Base-by-base conservation (phyloP, 1,140 invertebrate species). In the Drosophila kepulauana region DNA sequence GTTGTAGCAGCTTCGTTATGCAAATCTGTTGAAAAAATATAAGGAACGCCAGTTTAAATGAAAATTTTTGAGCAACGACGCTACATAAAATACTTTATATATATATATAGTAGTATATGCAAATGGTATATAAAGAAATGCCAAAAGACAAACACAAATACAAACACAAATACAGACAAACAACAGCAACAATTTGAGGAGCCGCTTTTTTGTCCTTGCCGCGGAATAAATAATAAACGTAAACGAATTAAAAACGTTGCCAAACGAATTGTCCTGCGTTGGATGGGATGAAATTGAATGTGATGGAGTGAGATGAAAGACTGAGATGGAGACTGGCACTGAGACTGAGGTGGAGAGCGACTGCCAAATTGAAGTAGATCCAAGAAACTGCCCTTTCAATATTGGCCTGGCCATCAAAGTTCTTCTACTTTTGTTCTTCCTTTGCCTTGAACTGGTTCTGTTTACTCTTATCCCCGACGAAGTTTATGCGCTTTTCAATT, bases 161-260 rank as follows among this genome's bases (percentile, higher is more conserved):
- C 81, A 84, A 84, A 85, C 75, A 84, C 79, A 70, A 74, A 59
- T 65, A 57, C 41, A 82, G 82, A 82, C 68, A 89, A 88, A 70
- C 70, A 78, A 59, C 63, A 66, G 46, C 69, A 73, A 45, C 70
- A 76, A 65, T 77, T 65, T 72, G 5, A 35, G 28, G 38, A 35
- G 59, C 54, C 51, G 75, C 75, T 76, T 68, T 68, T 66, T 63
- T 59, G n/a, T 65, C 49, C 52, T 49, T 48, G 58, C 64, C 56
- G n/a, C 59, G 84, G 85, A 89, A 88, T 88, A 88, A 88, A 88
- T 88, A 88, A 88, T 88, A 88, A 88, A 89, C 85, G 80, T 89
- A 88, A 88, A 88, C 85, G 85, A 88, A 88, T 88, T 89, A 88
- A 88, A 88, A 89, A 75, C 69, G 76, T 57, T 73, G 69, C 64